Base-by-base conservation (phyloP, 2,888 invertebrate species). In the Timema cristinae region DNA sequence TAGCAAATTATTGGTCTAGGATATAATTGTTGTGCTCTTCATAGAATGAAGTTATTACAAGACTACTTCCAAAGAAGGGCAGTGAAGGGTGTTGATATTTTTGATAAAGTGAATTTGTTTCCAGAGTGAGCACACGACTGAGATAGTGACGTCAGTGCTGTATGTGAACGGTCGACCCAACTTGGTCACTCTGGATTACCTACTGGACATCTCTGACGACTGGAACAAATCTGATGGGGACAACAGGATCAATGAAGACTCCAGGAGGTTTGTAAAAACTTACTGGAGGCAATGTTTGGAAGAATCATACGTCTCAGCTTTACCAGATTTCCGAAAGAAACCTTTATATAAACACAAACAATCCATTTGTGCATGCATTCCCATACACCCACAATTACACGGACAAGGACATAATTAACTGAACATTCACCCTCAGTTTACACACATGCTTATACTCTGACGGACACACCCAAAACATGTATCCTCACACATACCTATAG, bases 141-240 rank as follows among this genome's bases (percentile, higher is more conserved):
- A 93, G 79, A 94, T 95, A 73, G 92, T 90, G 81, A 94, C 94
- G 0, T 94, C 94, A 9, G 91, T 95, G 73, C 83, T 95, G 71
- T 91, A 90, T 79, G 91, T 93, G 52, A 86, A 89, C 73, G 93
- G 93, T 7, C 88, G 89, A 77, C 89, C 94, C 1, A 86, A 89
- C 68, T 85, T 94, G 79, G 90, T 95, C 0, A 91, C 92, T 6
- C 83, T 95, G 79, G 95, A 95, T 82, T 95, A 95, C 81, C 85
- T 88, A 77, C 91, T 95, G 78, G 88, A 89, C 76, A 86, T 87
- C 9, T 13, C 61, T 13, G 56, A 69, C 10, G n/a, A 15, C 32
- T 9, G n/a, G 9, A 56, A 50, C 63, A 63, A 63, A 48, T 63
- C 63, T 7, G 16, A 8, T 48, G 71, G 61, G 11, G 5, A 52